Base-by-base conservation (phyloP, 2,888 invertebrate genomes). In the Stomorhina lunata region DNA sequence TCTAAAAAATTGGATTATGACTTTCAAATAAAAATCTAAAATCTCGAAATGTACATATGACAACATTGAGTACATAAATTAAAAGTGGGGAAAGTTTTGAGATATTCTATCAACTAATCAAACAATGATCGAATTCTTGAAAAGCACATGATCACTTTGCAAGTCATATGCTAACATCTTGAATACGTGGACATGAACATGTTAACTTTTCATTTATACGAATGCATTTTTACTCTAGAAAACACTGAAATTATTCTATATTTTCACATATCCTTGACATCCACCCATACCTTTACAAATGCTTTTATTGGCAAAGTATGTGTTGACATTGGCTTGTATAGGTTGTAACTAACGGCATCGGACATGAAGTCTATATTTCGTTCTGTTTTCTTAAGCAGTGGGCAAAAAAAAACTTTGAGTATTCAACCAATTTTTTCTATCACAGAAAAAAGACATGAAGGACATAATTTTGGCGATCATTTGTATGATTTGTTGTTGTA, bases 241-340 rank as follows among this genome's bases (percentile, higher is more conserved):
- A 4, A 15, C 32, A 55, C 63, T 63, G 37, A 48, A 55, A 37
- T 72, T 53, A 34, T 55, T 50, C 34, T 65, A 72, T 75, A 55
- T 59, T 73, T 65, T 71, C 63, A 63, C 37, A 63, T 66, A 69
- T 77, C 61, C 68, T 61, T n/a, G 9, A n/a, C 66, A 25, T 71
- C 55, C 32, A 17, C 72, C 63, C 68, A 40, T 40, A 55, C 72
- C 40, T 55, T 66, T 17, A 27, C 65, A 45, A 59, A 32, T 32
- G n/a, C 59, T 57, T 82, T 85, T 86, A 85, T 85, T 87, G 87
- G 86, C 84, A 89, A 89, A 89, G 90, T 89, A 89, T 90, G 89
- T 90, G 89, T 90, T 90, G 89, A 90, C 89, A 89, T 88, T 88
- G 88, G 89, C 88, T 87, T 89, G 89, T 89, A 89, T 89, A 90